Evolutionary conservation across 2,797 vertebrate species (phyloP).

Genomic region (Lutjanus campechanus): DNA sequence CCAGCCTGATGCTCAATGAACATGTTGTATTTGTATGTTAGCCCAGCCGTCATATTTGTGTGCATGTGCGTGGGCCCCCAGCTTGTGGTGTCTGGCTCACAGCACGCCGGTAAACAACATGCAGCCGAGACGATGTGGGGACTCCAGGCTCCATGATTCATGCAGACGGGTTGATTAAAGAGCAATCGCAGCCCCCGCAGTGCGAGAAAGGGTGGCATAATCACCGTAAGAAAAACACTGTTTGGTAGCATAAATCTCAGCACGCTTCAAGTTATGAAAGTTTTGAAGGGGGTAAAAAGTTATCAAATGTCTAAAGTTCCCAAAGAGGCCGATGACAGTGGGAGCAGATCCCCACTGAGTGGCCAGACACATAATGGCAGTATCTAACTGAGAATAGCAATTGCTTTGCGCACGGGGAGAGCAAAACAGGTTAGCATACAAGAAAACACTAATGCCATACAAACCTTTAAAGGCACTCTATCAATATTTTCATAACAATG

Average conservation of each 20-base stretch:
- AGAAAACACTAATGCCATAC: neutral
- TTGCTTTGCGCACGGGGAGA: conserved; percentile 4
- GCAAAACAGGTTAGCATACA: neutral
- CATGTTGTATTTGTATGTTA: conserved; percentile 36
- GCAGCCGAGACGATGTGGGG: conserved; percentile 64
- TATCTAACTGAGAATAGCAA: conserved; percentile 6
- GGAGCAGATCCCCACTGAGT: conserved; percentile 22
- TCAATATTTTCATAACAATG: conserved; percentile 1
- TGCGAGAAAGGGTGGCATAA: conserved; percentile 69
- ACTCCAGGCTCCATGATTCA: conserved; percentile 70
- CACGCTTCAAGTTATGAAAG: conserved; percentile 51
- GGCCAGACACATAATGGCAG: conserved; percentile 16
- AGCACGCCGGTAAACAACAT: conserved; percentile 71
- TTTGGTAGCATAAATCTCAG: conserved; percentile 62
- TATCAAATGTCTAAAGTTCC: conserved; percentile 39
- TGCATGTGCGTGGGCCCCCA: conserved; percentile 52
- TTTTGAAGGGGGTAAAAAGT: conserved; percentile 57
- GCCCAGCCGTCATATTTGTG: conserved; percentile 29
- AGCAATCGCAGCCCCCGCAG: conserved; percentile 74
- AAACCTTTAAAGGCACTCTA: conserved; percentile 3
- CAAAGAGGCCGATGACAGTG: conserved; percentile 20
- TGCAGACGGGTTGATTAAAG: conserved; percentile 80
- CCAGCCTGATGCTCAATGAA: conserved; percentile 20
- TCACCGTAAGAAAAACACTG: conserved; percentile 67
- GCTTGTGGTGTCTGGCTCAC: conserved; percentile 71